Percentiles rank a stretch among this genome's conserved stretches.
These are phyloP conservation scores for Pachycephala philippinensis DNA, from an alignment of 2,113 vertebrate species.

Conservation along the genomic window DNA sequence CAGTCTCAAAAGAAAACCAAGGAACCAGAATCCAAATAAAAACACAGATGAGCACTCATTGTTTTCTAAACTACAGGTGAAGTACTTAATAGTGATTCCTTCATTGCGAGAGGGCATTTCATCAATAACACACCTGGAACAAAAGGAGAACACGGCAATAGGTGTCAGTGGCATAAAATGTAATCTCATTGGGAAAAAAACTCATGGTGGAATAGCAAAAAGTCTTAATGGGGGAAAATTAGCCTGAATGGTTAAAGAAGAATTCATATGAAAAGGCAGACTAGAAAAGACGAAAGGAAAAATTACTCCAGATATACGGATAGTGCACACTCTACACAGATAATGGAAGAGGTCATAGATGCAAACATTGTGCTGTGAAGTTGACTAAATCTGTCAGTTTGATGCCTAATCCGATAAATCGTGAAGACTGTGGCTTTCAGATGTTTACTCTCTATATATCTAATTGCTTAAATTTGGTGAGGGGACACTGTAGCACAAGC, in stretches of 20 bases:
- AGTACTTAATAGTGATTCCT: not conserved
- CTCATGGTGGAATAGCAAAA: not conserved
- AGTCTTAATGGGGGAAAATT: rapidly evolving
- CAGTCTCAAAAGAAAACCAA: not conserved
- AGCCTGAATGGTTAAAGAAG: not conserved
- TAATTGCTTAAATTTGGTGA: not conserved
- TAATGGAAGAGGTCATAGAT: not conserved
- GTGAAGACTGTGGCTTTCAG: not conserved
- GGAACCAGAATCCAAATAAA: not conserved
- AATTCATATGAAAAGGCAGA: not conserved
- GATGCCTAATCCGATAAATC: not conserved
- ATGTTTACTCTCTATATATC: not conserved
- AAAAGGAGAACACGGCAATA: not conserved
- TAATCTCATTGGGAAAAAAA: not conserved
- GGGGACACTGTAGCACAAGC: not conserved
- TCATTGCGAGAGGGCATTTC: not conserved
- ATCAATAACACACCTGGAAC: not conserved
- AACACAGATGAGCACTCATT: not conserved
- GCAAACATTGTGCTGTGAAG: not conserved
- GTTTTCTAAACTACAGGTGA: not conserved
- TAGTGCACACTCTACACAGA: not conserved
- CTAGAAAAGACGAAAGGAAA: not conserved
- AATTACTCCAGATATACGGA: not conserved
- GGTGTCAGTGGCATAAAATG: not conserved
- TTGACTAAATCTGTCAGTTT: not conserved